Base-by-base conservation (phyloP, 2,113 vertebrate genomes). In the Thunnus maccoyii region DNA sequence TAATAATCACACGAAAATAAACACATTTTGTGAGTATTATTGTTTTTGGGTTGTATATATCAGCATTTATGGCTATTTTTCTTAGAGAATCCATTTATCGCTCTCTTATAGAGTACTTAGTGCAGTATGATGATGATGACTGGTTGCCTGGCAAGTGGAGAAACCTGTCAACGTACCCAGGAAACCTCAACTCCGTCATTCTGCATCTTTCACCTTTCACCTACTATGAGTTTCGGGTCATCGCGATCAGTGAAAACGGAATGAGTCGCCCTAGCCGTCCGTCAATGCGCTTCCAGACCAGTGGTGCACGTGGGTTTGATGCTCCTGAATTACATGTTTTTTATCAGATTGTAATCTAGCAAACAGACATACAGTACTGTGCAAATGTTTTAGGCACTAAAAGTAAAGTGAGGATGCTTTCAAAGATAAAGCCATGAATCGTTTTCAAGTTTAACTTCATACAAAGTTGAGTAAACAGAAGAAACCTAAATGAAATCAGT, bases 111-210 rank as follows among this genome's bases (percentile, higher is more conserved):
- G 97, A 97, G 73, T 98, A 96, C 62, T 89, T 99, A 0, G 95
- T 99, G 17, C 97, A 99, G 88, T 99, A 96, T 17, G 98, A 98
- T 68, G 98, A 99, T 64, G 96, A 99, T 20, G 96, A 96, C 60
- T 95, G 96, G 90, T 92, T 97, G 20, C 96, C 96, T 0, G 96
- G 97, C 25, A 89, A 92, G 62, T 99, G 98, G 98, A 95, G 95
- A 18, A 95, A 99, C 93, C 96, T 99, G 57, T 98, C 97, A 67
- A 93, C 94, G 11, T 97, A 98, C 25, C 96, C 97, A 0, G 97
- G 97, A 6, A 97, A 85, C 2, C 86, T 99, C 76, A 98, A 99
- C 93, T 96, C 97, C 0, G 98, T 97, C 0, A 1, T 96, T 63
- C 95, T 99, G 63, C 95, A 94, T 57, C 96, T 99, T 5, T 91